Evolutionary conservation across 1,140 invertebrate species (phyloP).

Genomic region (Dendroctonus ponderosae): DNA sequence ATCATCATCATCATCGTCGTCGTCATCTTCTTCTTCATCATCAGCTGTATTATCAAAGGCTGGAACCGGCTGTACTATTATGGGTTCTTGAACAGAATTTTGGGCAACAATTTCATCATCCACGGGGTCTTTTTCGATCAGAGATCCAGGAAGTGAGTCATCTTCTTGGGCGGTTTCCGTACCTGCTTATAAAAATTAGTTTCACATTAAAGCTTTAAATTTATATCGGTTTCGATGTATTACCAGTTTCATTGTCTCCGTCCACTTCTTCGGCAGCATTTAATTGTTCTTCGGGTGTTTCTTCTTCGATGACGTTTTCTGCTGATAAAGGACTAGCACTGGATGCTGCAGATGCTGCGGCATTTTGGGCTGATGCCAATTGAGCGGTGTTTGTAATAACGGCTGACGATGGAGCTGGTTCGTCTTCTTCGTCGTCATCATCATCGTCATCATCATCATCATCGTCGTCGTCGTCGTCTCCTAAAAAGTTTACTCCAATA

Average conservation of each 20-base stretch:
- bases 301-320: slow-evolving; percentile 34
- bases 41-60: slow-evolving; percentile 50
- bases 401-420: slow-evolving; percentile 46
- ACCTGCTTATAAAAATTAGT: slow-evolving; percentile 4
- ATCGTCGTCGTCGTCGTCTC: slow-evolving; percentile 34
- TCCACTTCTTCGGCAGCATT: slow-evolving; percentile 48
- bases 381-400: slow-evolving; percentile 34
- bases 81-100: slow-evolving; percentile 39
- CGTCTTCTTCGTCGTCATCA: slow-evolving; percentile 71
- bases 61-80: slow-evolving; percentile 45
- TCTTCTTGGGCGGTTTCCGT: slow-evolving; percentile 25
- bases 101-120: slow-evolving; percentile 43
- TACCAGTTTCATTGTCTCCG: slow-evolving; percentile 49
- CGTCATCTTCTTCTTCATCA: slow-evolving; percentile 60
- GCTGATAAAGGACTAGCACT: slow-evolving; percentile 46
- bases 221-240: background rate
- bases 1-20: slow-evolving; percentile 56
- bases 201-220: background rate
- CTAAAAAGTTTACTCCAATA: background rate
- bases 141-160: slow-evolving; percentile 40
- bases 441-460: slow-evolving; percentile 58
- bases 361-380: slow-evolving; percentile 47
- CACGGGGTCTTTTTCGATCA: slow-evolving; percentile 47
- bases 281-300: slow-evolving; percentile 47
- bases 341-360: slow-evolving; percentile 49